Percentiles rank a stretch among this genome's conserved stretches.
phyloP scores from a whole-genome alignment of 1,140 invertebrate species.

The Orius insidiosus region DNA sequence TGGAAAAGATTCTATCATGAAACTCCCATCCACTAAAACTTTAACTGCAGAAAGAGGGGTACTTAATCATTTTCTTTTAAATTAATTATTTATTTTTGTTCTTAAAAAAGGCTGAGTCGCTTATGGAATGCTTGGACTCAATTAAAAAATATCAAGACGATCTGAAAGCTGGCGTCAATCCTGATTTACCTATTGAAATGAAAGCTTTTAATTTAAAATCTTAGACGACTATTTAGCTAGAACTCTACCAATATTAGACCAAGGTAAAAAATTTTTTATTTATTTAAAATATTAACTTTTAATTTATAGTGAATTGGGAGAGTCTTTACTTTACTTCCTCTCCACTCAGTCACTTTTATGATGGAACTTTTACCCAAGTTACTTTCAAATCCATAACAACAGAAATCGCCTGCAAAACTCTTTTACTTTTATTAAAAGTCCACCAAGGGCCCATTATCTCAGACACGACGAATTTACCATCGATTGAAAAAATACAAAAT shows the following conservation, averaged over 20 bases:
- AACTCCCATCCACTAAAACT: conserved; percentile 75
- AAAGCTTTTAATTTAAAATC: conserved; percentile 51
- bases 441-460: conserved; percentile 70
- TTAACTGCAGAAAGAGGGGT: conserved; percentile 78
- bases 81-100: no score
- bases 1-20: conserved; percentile 46
- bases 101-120: conserved; percentile 52
- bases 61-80: conserved; percentile 19
- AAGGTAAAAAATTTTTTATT: conserved; percentile 30
- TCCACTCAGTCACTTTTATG: conserved; percentile 40
- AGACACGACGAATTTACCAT: conserved; percentile 44
- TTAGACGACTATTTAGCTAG: conserved; percentile 66
- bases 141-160: conserved; percentile 43
- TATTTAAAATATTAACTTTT: no score
- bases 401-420: conserved; percentile 57
- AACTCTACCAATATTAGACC: conserved; percentile 51
- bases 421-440: conserved; percentile 64
- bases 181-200: conserved; percentile 53
- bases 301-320: conserved; percentile 62
- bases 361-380: conserved; percentile 60
- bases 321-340: conserved; percentile 74
- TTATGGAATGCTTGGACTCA: conserved; percentile 74
- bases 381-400: conserved; percentile 39
- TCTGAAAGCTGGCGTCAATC: conserved; percentile 22
- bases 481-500: conserved; percentile 46